Evolutionary conservation across 2,113 vertebrate species (phyloP), one percentile per base, ranked within the genome.

Genomic region (Chloropsis cyanopogon): DNA sequence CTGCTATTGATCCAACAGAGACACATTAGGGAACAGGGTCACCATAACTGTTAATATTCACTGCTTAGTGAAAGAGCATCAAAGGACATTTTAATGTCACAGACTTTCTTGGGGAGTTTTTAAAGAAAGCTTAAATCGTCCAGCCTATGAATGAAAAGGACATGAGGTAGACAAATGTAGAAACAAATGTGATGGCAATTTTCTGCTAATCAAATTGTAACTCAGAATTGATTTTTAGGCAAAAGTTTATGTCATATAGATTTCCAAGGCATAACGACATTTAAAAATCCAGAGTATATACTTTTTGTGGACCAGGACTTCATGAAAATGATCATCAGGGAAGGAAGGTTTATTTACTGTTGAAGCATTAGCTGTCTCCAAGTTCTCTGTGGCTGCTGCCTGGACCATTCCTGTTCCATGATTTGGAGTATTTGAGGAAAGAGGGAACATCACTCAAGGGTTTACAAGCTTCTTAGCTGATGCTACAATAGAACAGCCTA

Each of bases 11-110:
- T 99, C 98, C 98, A 96, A 98, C 96, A 97, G 98, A 99, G 99
- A 99, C 99, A 98, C 99, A 99, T 99, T 98, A 99, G 98, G 98
- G 98, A 99, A 97, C 98, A 97, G 98, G 99, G 99, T 99, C 99
- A 98, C 98, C 98, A 98, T 99, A 99, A 99, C 98, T 98, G 98
- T 99, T 99, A 98, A 99, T 99, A 98, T 98, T 98, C 98, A 98
- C 98, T 99, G 98, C 98, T 99, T 99, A 98, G 98, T 97, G 98
- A 99, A 99, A 99, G 98, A 98, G 99, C 99, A 99, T 99, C 99
- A 99, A 99, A 99, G 99, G 99, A 99, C 99, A 99, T 99, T 99
- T 99, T 99, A 99, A 99, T 99, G 99, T 99, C 99, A 99, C 97
- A 94, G 98, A 98, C 98, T 99, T 99, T 99, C 99, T 99, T 97